A percentile compares a stretch with the other conserved stretches of the same genome.
Conservation (phyloP, 2,888 invertebrate genomes). For the Spilosoma lubricipeda region DNA sequence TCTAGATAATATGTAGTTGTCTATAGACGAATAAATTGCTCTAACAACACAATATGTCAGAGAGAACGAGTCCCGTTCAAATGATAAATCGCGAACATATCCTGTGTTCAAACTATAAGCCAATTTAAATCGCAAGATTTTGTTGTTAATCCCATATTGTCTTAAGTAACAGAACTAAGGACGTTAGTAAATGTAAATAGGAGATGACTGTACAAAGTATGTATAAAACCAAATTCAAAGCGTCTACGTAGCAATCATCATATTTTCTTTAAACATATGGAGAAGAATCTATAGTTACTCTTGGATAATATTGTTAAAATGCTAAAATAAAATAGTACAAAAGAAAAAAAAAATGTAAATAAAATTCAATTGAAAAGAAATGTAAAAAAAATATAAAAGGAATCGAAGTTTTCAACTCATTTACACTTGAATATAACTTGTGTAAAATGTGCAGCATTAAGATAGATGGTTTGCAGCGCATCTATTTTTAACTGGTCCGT, state of each 20-base stretch:
- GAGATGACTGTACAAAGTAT: too few species aligned
- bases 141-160: conserved; percentile 34
- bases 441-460: conserved; percentile 64
- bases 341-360: not conserved
- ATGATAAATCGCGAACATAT: conserved; percentile 56
- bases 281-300: not conserved
- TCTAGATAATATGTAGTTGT: conserved; percentile 60
- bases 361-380: not conserved
- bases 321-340: not conserved
- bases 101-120: conserved; percentile 52
- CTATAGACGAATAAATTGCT: conserved; percentile 61
- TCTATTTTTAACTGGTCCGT: conserved; percentile 84
- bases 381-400: not conserved
- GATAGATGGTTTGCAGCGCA: conserved; percentile 79
- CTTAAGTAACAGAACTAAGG: not conserved
- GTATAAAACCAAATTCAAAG: not conserved
- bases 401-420: conserved; percentile 4
- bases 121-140: conserved; percentile 47
- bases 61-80: conserved; percentile 60
- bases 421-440: conserved; percentile 25
- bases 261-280: not conserved
- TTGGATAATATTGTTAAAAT: not conserved
- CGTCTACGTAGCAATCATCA: not conserved
- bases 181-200: not conserved
- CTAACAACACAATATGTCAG: conserved; percentile 59